These are phyloP conservation scores for Odobenus rosmarus DNA, from an alignment of 2,113 vertebrate genomes.

Conservation along the genomic window DNA sequence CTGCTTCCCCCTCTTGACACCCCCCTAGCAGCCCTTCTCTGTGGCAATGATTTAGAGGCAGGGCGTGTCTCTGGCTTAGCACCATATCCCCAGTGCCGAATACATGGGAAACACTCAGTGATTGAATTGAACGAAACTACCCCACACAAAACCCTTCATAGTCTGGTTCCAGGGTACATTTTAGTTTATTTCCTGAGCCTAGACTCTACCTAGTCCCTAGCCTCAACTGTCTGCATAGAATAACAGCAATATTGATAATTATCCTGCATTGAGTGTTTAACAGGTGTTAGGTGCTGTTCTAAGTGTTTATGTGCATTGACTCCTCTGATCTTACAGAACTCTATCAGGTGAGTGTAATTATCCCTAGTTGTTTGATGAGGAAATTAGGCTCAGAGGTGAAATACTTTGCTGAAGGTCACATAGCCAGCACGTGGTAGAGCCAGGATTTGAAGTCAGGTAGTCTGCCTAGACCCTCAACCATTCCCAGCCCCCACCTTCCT, in stretches of 20 bases:
- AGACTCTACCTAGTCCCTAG: not conserved
- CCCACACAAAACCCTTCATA: not conserved
- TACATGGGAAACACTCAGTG: not conserved
- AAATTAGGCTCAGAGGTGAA: not conserved
- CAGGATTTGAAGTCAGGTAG: not conserved
- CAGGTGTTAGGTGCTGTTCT: not conserved
- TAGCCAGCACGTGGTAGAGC: not conserved
- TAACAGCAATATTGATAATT: not conserved
- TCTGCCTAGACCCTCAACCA: not conserved
- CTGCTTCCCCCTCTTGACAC: not conserved
- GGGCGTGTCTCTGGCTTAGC: not conserved
- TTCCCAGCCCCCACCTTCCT: not conserved
- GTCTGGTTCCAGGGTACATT: not conserved
- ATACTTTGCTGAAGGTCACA: not conserved
- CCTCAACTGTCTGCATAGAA: not conserved
- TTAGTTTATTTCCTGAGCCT: not conserved
- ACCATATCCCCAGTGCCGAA: not conserved
- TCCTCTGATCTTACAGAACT: not conserved
- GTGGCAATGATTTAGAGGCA: not conserved
- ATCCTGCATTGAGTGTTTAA: not conserved
- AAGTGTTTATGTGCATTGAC: not conserved
- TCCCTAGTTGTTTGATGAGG: not conserved
- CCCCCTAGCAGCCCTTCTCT: not conserved
- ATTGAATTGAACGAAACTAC: not conserved
- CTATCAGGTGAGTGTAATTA: not conserved